phyloP scores from a whole-genome alignment of 2,888 invertebrate species.

The Pristionchus fissidentatus region DNA sequence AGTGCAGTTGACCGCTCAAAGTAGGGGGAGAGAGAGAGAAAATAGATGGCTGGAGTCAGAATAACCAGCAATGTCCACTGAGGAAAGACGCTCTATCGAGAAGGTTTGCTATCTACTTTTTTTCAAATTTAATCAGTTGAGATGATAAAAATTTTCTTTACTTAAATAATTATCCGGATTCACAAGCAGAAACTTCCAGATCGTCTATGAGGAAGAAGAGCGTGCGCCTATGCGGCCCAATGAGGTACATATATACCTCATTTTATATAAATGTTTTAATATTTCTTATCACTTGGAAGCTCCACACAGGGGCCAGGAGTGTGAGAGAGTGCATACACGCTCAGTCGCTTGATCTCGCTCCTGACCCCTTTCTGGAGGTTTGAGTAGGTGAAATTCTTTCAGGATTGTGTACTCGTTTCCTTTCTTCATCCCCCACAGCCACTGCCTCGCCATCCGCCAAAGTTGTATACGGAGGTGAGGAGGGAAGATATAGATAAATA shows the following conservation, averaged over 20 bases:
- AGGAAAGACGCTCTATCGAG: not conserved
- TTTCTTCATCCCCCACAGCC: conserved; percentile 15
- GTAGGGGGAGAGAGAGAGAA: not conserved
- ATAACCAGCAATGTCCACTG: not conserved
- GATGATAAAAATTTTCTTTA: too few relatives aligned
- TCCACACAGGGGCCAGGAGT: not conserved
- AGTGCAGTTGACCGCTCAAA: not conserved
- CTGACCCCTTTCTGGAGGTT: too few relatives aligned
- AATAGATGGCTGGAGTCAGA: too few relatives aligned
- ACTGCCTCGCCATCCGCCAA: not conserved
- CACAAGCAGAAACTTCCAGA: not conserved
- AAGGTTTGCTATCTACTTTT: not conserved
- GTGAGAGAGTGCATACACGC: too few relatives aligned
- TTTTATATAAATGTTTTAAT: not conserved
- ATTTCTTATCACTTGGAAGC: not conserved
- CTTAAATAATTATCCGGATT: too few relatives aligned
- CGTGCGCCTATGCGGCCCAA: not conserved
- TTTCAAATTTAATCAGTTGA: not conserved
- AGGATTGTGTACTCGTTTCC: conserved; percentile 12
- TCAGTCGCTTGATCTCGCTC: too few relatives aligned
- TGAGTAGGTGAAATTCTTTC: too few relatives aligned
- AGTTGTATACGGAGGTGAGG: conserved; percentile 13
- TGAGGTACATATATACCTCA: not conserved
- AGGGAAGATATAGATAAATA: too few relatives aligned
- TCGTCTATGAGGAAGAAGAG: conserved; percentile 34